Evolutionary conservation across 23 tunicate genomes (phyloP).

Genomic region (Trididemnum miniatum): DNA sequence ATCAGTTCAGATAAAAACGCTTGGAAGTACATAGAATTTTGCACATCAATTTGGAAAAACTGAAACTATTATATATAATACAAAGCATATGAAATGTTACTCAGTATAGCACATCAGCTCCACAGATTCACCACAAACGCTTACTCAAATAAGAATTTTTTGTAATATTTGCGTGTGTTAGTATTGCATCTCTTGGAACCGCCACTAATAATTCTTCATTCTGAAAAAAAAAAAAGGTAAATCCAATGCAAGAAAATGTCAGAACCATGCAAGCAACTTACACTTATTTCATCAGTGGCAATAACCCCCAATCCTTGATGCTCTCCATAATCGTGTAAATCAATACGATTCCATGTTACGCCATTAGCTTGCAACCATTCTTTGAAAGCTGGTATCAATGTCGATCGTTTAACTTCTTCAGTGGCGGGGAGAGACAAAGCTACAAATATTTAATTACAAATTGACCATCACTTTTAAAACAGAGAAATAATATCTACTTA

Average conservation of each 20-base stretch:
- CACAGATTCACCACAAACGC: neutral
- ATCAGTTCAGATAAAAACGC: neutral
- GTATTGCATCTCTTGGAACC: constrained; percentile 54
- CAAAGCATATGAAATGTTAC: no score
- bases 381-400: constrained; percentile 27
- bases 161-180: constrained; percentile 61
- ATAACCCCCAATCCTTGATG: constrained; percentile 72
- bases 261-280: no score
- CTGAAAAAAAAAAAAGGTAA: constrained; percentile 8
- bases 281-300: constrained; percentile 67
- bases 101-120: no score
- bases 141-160: constrained; percentile 71
- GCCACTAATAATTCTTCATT: constrained; percentile 19
- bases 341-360: constrained; percentile 34
- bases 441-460: neutral
- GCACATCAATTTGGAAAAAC: no score
- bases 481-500: no score
- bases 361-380: constrained; percentile 63
- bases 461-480: no score
- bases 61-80: no score
- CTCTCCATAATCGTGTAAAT: constrained; percentile 46
- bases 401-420: constrained; percentile 29
- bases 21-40: no score
- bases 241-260: no score
- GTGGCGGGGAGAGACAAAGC: neutral